Conservation (phyloP, 2,888 invertebrate species). For the Acanthococcus lagerstroemiae region DNA sequence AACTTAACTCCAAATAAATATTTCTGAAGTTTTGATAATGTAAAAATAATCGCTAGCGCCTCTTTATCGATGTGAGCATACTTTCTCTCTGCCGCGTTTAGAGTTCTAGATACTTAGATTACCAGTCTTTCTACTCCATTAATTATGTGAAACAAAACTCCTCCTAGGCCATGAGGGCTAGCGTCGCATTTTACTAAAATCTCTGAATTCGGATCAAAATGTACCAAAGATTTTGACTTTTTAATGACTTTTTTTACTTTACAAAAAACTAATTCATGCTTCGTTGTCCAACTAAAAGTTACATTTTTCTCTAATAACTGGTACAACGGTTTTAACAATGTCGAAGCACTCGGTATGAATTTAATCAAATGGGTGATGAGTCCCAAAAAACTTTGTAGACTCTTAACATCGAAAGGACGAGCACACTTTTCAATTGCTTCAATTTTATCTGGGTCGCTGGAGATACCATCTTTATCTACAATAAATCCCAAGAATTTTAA, state of each 20-base stretch:
- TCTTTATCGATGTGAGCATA: slow-evolving; percentile 38
- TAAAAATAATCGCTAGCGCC: slow-evolving; percentile 37
- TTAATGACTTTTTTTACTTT: slow-evolving; percentile 31
- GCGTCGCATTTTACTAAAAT: slow-evolving; percentile 41
- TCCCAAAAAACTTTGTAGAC: slow-evolving; percentile 4
- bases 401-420: background rate
- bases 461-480: slow-evolving; percentile 33
- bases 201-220: slow-evolving; percentile 34
- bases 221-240: slow-evolving; percentile 32
- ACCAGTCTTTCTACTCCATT: slow-evolving; percentile 35
- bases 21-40: slow-evolving; percentile 36
- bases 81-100: slow-evolving; percentile 35
- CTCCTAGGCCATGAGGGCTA: slow-evolving; percentile 39
- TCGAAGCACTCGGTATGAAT: slow-evolving; percentile 3
- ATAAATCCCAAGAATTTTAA: slow-evolving; percentile 35
- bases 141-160: slow-evolving; percentile 36
- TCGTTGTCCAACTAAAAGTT: background rate
- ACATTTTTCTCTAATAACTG: slow-evolving; percentile 5
- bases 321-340: slow-evolving; percentile 5
- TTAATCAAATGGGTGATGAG: slow-evolving; percentile 7
- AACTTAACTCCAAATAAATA: slow-evolving; percentile 36
- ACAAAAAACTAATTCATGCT: background rate
- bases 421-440: slow-evolving; percentile 29
- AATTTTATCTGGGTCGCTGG: slow-evolving; percentile 24
- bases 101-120: slow-evolving; percentile 36